A percentile compares a stretch with the other conserved stretches of the same genome.
Evolutionary conservation across 37 sponge, comb jelly and placozoan species (phyloP).

Genomic region (Tethya wilhelma): DNA sequence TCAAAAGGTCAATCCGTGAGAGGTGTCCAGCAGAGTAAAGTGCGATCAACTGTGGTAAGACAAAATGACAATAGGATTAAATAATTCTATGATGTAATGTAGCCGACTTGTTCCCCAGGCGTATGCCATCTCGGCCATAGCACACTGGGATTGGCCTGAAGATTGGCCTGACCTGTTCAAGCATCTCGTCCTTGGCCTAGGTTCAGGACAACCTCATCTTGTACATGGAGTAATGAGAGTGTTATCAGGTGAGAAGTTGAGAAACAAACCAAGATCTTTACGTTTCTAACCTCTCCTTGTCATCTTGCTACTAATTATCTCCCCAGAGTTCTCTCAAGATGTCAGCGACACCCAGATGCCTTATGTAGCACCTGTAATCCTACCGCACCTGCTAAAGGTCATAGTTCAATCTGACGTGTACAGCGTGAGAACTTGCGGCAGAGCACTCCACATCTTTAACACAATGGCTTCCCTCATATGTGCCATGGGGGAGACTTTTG

Average conservation of each 20-base stretch:
- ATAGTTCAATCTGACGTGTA: conserved; percentile 49
- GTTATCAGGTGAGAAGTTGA: conserved; percentile 45
- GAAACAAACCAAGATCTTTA: too few species aligned
- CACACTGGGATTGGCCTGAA: conserved; percentile 86
- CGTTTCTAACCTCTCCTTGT: too few species aligned
- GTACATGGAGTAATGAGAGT: conserved; percentile 84
- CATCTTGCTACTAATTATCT: too few species aligned
- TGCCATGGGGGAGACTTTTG: conserved; percentile 25
- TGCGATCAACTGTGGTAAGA: too few species aligned
- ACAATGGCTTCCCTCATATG: conserved; percentile 42
- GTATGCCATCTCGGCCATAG: conserved; percentile 78
- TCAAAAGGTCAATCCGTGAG: too few species aligned
- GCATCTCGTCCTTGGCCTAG: conserved; percentile 38
- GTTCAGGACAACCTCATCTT: conserved; percentile 44
- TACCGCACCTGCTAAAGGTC: conserved; percentile 61
- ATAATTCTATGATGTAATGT: too few species aligned
- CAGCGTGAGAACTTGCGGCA: conserved; percentile 41
- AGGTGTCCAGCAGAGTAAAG: too few species aligned
- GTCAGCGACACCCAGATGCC: conserved; percentile 59
- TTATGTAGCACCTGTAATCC: conserved; percentile 50
- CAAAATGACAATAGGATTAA: too few species aligned
- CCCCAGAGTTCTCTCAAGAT: conserved; percentile 72
- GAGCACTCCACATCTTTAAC: conserved; percentile 65
- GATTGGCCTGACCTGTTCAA: conserved; percentile 76
- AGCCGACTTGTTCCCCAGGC: too few species aligned